Evolutionary conservation across 2,888 invertebrate genomes (phyloP).

Genomic region (Miltochrista miniata): DNA sequence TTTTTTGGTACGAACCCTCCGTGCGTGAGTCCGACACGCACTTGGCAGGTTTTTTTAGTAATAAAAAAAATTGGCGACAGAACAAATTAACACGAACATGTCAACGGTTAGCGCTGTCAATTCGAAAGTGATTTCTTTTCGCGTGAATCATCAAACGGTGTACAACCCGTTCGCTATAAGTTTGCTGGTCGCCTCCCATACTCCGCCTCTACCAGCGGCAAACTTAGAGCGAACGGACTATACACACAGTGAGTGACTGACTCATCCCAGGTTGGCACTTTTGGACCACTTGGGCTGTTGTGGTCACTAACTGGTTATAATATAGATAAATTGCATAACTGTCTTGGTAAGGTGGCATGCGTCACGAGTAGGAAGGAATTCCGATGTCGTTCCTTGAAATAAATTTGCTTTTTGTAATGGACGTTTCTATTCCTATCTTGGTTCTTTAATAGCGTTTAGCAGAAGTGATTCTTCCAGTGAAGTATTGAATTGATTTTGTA

Average conservation of each 20-base stretch:
- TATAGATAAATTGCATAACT: conserved; percentile 26
- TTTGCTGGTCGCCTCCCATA: too few relatives aligned
- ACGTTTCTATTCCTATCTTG: not conserved
- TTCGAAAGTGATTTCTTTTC: conserved; percentile 50
- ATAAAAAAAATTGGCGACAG: not conserved
- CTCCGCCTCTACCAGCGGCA: too few relatives aligned
- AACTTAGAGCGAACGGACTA: too few relatives aligned
- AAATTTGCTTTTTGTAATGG: too few relatives aligned
- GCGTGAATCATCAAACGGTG: conserved; percentile 40
- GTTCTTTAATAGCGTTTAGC: not conserved
- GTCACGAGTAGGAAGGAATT: conserved; percentile 19
- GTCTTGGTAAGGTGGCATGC: conserved; percentile 20
- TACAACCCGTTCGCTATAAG: too few relatives aligned
- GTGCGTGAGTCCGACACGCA: too few relatives aligned
- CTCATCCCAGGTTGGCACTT: conserved; percentile 40
- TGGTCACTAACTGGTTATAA: conserved; percentile 26
- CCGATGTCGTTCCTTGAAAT: not conserved
- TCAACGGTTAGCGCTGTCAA: conserved; percentile 19
- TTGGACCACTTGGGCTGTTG: conserved; percentile 39
- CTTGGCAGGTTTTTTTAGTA: too few relatives aligned
- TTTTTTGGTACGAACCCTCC: too few relatives aligned
- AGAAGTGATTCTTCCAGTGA: not conserved
- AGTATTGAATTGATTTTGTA: too few relatives aligned
- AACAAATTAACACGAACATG: conserved; percentile 20
- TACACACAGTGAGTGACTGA: conserved; percentile 36